phyloP scores from a whole-genome alignment of 2,888 invertebrate species.

The Brassicogethes aeneus region DNA sequence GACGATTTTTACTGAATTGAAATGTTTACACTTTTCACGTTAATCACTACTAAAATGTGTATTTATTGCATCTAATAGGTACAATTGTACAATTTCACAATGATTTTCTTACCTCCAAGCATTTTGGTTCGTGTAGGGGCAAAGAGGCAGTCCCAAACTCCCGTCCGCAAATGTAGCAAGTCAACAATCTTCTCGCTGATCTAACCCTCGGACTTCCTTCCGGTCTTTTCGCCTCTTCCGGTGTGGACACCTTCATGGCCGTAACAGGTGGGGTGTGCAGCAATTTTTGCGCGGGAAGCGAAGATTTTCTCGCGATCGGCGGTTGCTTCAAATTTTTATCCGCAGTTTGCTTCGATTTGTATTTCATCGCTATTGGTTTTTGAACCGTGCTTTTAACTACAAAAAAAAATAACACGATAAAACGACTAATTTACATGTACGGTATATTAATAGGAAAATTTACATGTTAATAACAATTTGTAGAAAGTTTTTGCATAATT shows the following conservation, averaged over 20 bases:
- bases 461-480: too few species aligned
- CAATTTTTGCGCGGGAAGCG: constrained; percentile 18
- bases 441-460: too few species aligned
- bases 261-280: constrained; percentile 15
- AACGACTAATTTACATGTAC: too few species aligned
- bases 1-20: too few species aligned
- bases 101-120: constrained; percentile 51
- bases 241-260: constrained; percentile 5
- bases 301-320: constrained; percentile 13
- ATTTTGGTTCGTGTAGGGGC: constrained; percentile 58
- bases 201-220: constrained; percentile 14
- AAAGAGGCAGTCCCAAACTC: constrained; percentile 59
- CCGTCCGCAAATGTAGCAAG: constrained; percentile 56
- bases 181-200: constrained; percentile 35
- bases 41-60: too few species aligned
- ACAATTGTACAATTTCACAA: too few species aligned
- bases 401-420: constrained; percentile 16
- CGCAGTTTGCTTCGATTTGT: constrained; percentile 27
- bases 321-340: constrained; percentile 11
- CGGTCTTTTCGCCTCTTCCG: constrained; percentile 6
- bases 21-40: too few species aligned
- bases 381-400: constrained; percentile 42
- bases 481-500: too few species aligned
- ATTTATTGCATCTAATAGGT: too few species aligned
- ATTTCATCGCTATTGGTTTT: constrained; percentile 46